These are phyloP conservation scores for Drosophila melanocephala DNA, from an alignment of 2,888 invertebrate species.

Conservation along the genomic window DNA sequence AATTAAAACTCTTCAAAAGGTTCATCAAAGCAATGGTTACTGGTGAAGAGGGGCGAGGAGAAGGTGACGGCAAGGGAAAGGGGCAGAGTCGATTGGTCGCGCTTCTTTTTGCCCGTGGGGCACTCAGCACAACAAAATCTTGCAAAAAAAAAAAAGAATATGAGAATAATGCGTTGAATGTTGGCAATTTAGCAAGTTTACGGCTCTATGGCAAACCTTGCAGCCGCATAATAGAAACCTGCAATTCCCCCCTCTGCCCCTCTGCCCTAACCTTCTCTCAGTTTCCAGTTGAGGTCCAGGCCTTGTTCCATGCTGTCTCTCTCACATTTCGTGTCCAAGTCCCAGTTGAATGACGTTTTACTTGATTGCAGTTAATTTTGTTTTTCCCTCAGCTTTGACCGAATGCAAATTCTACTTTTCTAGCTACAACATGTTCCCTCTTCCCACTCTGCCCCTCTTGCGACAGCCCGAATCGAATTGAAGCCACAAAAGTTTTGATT, in stretches of 20 bases:
- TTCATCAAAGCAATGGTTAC: constrained; percentile 60
- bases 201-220: constrained; percentile 59
- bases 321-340: constrained; percentile 28
- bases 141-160: constrained; percentile 21
- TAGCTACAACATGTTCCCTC: neutral
- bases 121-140: constrained; percentile 29
- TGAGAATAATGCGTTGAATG: constrained; percentile 74
- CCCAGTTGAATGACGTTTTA: constrained; percentile 75
- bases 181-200: constrained; percentile 78
- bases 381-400: constrained; percentile 42
- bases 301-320: constrained; percentile 15
- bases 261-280: neutral
- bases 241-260: constrained; percentile 5
- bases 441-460: constrained; percentile 14
- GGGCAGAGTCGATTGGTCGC: constrained; percentile 61
- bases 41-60: neutral
- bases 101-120: constrained; percentile 54
- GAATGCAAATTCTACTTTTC: constrained; percentile 78
- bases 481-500: constrained; percentile 68
- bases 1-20: constrained; percentile 80
- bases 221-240: constrained; percentile 59
- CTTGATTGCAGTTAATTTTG: constrained; percentile 83
- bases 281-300: constrained; percentile 32
- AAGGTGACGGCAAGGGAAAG: neutral
- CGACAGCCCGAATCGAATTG: constrained; percentile 48